Conservation (phyloP, 2,797 vertebrate species). For the Apogon talboti region DNA sequence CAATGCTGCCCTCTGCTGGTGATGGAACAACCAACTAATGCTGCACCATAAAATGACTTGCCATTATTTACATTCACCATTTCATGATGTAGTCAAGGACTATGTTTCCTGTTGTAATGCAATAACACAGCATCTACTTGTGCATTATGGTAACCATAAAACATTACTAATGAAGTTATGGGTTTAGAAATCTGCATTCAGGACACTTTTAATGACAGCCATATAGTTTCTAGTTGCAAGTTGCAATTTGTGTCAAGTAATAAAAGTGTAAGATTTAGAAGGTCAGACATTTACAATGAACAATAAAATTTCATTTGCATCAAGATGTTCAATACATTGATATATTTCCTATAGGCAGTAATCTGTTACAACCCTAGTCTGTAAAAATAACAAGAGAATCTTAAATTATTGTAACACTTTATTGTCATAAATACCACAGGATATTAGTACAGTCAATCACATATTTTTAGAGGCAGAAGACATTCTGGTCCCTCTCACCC, state of each 20-base stretch:
- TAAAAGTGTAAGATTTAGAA: neutral
- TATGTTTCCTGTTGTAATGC: neutral
- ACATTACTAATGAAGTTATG: constrained; percentile 8
- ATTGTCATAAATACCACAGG: constrained; percentile 82
- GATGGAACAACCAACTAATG: neutral
- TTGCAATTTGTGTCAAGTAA: constrained; percentile 1
- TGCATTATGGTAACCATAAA: constrained; percentile 10
- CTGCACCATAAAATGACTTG: neutral
- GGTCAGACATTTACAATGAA: neutral
- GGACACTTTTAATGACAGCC: constrained; percentile 2
- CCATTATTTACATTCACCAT: constrained; percentile 10
- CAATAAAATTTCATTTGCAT: neutral
- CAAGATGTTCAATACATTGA: no score
- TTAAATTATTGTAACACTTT: constrained; percentile 74
- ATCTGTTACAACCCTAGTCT: neutral
- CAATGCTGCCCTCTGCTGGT: constrained; percentile 76
- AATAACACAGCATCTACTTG: neutral
- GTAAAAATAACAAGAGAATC: neutral
- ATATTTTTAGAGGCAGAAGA: constrained; percentile 71
- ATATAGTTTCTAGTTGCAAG: neutral
- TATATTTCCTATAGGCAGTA: neutral
- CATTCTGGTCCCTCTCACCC: constrained; percentile 65
- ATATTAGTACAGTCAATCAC: constrained; percentile 84
- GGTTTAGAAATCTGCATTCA: constrained; percentile 4
- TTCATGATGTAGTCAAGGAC: neutral